Percentiles rank a stretch among this genome's conserved stretches.
Evolutionary conservation across 1,140 invertebrate species (phyloP).

Genomic region (Parasteatoda tepidariorum): DNA sequence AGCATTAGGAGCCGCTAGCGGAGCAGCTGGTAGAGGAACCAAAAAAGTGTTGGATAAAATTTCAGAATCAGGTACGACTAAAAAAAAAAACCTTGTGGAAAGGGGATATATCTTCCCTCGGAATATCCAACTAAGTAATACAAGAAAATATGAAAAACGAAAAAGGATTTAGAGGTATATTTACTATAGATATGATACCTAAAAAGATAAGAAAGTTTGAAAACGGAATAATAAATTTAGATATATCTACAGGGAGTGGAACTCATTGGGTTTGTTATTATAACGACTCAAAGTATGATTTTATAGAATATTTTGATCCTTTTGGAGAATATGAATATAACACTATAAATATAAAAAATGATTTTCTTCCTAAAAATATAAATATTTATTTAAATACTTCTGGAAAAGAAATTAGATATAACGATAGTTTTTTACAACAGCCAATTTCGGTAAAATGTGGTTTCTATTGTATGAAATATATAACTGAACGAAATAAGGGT

Average conservation of each 20-base stretch:
- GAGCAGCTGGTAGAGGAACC: background rate
- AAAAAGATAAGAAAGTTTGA: background rate
- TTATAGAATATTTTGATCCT: no score
- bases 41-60: conserved; percentile 3
- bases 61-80: background rate
- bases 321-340: no score
- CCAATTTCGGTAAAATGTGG: no score
- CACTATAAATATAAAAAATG: background rate
- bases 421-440: background rate
- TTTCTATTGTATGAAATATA: conserved; percentile 16
- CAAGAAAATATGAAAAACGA: background rate
- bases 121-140: background rate
- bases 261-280: conserved; percentile 16
- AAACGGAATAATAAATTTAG: background rate
- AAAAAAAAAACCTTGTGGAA: background rate
- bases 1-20: background rate
- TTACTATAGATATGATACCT: background rate
- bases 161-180: background rate
- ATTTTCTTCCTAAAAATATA: background rate
- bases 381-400: background rate
- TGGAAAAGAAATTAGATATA: conserved; percentile 8
- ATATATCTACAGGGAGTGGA: no score
- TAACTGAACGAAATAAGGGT: background rate
- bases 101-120: background rate
- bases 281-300: conserved; percentile 4